Evolutionary conservation across 1,140 invertebrate genomes (phyloP), one percentile per base, ranked within the genome.

Genomic region (Solenopsis invicta): DNA sequence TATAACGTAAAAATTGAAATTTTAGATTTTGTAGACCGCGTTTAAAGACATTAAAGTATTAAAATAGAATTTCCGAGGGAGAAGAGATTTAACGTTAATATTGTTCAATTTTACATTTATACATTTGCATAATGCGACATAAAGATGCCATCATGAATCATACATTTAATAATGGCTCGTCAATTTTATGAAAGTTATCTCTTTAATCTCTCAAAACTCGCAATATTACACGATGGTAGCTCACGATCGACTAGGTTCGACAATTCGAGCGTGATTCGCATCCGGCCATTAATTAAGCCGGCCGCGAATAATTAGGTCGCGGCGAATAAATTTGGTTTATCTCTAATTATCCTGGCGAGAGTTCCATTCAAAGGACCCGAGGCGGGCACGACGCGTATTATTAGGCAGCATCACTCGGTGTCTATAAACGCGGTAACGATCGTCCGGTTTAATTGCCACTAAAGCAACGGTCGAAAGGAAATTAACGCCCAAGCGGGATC

Each of bases 261-360:
- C 80, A 84, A 84, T 75, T 74, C 80, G 13, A 84, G 80, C 89
- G 75, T 90, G 87, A 91, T 78, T 90, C 87, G 89, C 52, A 59
- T 77, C 52, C 50, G 89, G 64, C 85, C 85, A 89, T 91, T 91
- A 91, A 91, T 91, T 91, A 89, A 91, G 88, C 81, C 50, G 82
- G 87, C 75, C 75, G 62, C 89, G 87, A 88, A 88, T 91, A 91
- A 91, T 91, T 91, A 89, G 90, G 89, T 91, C 81, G 89, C 56
- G 77, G 81, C 72, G 88, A 91, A 91, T 91, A 91, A 91, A 91
- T 91, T 91, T 84, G 72, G 90, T 89, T 89, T 91, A 91, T 91
- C 90, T 87, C 87, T 91, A 91, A 91, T 91, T 89, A 91, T 91
- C 86, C 87, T 59, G 77, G 64, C 75, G 78, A 86, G 87, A 71